Evolutionary conservation across 2,888 invertebrate species (phyloP).

Genomic region (Bellardia pandia): DNA sequence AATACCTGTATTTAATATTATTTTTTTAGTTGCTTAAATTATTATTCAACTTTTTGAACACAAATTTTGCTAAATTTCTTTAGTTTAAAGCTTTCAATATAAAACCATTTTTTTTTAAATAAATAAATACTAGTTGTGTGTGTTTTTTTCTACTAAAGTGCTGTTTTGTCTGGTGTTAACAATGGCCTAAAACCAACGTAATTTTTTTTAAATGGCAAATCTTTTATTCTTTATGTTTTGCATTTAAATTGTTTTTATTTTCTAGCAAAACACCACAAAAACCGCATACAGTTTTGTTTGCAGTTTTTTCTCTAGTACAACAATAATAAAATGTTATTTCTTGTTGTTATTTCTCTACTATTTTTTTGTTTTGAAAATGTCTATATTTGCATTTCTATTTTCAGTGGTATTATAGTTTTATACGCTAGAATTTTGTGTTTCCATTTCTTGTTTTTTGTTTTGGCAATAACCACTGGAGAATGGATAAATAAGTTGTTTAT

Average conservation of each 20-base stretch:
- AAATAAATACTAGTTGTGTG: neutral
- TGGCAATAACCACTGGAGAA: constrained; percentile 8
- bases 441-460: constrained; percentile 10
- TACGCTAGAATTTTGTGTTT: neutral
- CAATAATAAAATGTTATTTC: constrained; percentile 7
- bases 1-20: neutral
- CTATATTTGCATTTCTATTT: constrained; percentile 29
- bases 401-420: constrained; percentile 14
- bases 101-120: neutral
- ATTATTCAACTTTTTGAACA: no score
- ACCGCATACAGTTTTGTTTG: constrained; percentile 2
- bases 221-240: neutral
- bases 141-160: neutral
- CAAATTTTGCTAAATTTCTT: neutral
- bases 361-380: constrained; percentile 11
- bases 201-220: constrained; percentile 8
- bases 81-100: neutral
- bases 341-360: neutral
- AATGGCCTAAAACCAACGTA: constrained; percentile 7
- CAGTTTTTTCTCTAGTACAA: neutral
- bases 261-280: constrained; percentile 4
- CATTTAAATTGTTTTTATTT: constrained; percentile 7
- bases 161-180: neutral
- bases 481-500: constrained; percentile 10
- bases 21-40: neutral